Evolutionary conservation across 2,113 vertebrate species (phyloP), one percentile per base, ranked within the genome.

Genomic region (Struthidea cinerea): DNA sequence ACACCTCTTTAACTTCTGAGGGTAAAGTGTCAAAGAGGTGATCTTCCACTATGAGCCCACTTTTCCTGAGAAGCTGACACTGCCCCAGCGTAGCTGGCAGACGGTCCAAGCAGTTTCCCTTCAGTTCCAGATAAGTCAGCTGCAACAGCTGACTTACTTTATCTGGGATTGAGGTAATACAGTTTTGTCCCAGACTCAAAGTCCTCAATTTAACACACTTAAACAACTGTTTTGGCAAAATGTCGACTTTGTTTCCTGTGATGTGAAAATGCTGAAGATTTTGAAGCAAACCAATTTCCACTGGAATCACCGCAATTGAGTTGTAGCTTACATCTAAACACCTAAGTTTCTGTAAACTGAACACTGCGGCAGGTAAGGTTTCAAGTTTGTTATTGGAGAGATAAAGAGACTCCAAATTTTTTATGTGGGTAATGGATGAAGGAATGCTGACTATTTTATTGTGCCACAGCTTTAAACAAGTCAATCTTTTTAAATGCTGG

Each of bases 361-460:
- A 99, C 84, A 99, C 98, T 13, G 99, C 98, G 11, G 96, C 94
- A 11, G 99, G 99, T 74, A 99, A 97, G 53, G 98, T 98, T 90
- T 99, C 99, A 4, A 99, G 98, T 97, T 99, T 99, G 98, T 99
- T 99, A 97, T 99, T 99, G 52, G 99, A 99, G 87, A 99, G 98
- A 96, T 99, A 99, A 82, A 99, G 98, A 2, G 98, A 99, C 96
- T 99, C 99, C 22, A 99, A 96, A 97, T 99, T 99, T 97, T 99
- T 99, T 91, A 99, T 98, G 6, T 99, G 98, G 90, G 98, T 99
- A 55, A 99, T 99, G 47, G 99, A 99, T 94, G 99, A 88, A 55
- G 99, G 99, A 97, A 99, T 99, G 97, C 97, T 98, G 82, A 99
- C 99, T 87, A 99, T 99, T 97, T 99, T 99, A 95, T 99, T 99